Evolutionary conservation across 2,888 invertebrate species (phyloP).

Genomic region (Dendrolimus houi): DNA sequence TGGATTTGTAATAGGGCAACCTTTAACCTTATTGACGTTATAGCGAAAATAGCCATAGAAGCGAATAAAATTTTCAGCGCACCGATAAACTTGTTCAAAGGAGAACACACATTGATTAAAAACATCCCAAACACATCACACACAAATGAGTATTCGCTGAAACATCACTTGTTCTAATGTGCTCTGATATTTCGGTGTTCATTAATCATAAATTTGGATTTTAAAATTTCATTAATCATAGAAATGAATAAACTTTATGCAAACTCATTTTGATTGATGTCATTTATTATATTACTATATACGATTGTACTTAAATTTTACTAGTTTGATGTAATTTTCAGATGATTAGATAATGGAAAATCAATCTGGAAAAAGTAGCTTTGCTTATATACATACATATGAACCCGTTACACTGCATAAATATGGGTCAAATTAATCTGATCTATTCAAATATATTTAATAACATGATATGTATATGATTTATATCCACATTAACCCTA

Average conservation of each 20-base stretch:
- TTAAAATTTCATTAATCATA: not conserved
- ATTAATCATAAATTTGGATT: conserved; percentile 14
- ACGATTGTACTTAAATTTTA: not conserved
- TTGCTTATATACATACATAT: too few species aligned
- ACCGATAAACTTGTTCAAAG: not conserved
- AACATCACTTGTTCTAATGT: conserved; percentile 12
- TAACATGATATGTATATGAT: too few species aligned
- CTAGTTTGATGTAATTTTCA: not conserved
- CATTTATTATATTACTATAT: conserved; percentile 2
- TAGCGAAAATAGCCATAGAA: not conserved
- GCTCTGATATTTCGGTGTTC: conserved; percentile 22
- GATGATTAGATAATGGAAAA: too few species aligned
- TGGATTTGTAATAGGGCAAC: not conserved
- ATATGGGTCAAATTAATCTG: too few species aligned
- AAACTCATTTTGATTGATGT: conserved; percentile 13
- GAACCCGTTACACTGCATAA: too few species aligned
- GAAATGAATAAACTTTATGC: conserved; percentile 4
- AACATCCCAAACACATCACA: not conserved
- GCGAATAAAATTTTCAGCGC: not conserved
- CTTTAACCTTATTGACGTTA: not conserved
- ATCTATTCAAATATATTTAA: too few species aligned
- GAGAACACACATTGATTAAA: not conserved
- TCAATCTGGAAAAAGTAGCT: too few species aligned
- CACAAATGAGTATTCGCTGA: not conserved
- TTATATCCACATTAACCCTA: too few species aligned